Base-by-base conservation (phyloP, 2,797 vertebrate species). In the Melanotaenia pygmaea region DNA sequence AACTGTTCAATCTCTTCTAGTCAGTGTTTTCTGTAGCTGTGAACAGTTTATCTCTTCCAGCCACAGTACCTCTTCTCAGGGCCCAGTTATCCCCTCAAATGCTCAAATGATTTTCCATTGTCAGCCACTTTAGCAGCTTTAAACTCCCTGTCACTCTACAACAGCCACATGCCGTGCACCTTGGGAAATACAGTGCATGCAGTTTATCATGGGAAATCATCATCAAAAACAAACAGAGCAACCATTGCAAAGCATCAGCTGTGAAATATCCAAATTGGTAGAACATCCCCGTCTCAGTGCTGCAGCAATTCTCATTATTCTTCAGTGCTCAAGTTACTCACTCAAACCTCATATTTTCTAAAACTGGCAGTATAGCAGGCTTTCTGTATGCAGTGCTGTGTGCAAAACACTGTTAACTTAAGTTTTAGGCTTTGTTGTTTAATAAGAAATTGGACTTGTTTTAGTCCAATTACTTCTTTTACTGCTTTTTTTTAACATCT, bases 131-230 rank as follows among this genome's bases (percentile, higher is more conserved):
- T 77, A 85, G 60, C 77, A 70, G 82, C 83, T 87, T 83, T 81
- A 80, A 90, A 86, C 83, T 83, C 64, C 59, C 37, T 77, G 81
- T 83, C 74, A 83, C 76, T 91, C 65, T 57, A 60, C 79, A 83
- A 43, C 69, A 78, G 81, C 79, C 70, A 67, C 89, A 79, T 84
- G 79, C 88, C 87, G 83, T 86, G 84, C 84, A 91, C 82, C 86
- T 78, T 76, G 80, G 85, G 87, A 90, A 88, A 89, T 84, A 86
- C 80, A 80, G 54, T 69, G 67, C 22, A 56, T 43, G 58, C 67
- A 64, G 69, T 87, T 67, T 78, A 83, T 88, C 84, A 77, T 78
- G 79, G 84, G 79, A 89, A 86, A 87, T 84, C 86, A 86, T 80
- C 74, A 79, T 85, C 79, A 89, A 82, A 83, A 84, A 75, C 67